These are phyloP conservation scores for Pissodes strobi DNA, from an alignment of 1,140 invertebrate genomes.

Conservation along the genomic window DNA sequence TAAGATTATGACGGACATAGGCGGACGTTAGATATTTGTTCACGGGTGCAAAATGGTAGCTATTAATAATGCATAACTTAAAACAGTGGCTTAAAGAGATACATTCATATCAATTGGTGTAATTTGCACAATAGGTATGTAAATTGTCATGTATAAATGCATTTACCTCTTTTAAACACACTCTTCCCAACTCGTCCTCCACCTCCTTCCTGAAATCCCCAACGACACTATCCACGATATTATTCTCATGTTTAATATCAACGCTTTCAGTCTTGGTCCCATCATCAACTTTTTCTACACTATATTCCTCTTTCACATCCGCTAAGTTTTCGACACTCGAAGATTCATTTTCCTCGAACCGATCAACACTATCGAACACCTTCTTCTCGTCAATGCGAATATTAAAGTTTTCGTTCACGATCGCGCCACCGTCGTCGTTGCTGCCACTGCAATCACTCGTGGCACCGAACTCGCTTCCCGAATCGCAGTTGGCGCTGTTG, in stretches of 20 bases:
- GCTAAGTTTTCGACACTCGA: neutral
- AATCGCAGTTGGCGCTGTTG: too few species aligned
- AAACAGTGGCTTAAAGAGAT: too few species aligned
- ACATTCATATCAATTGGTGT: too few species aligned
- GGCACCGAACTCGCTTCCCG: neutral
- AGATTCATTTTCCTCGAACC: neutral
- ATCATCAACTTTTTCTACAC: neutral
- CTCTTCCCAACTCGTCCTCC: constrained; percentile 59
- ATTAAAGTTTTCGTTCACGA: constrained; percentile 18
- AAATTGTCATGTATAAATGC: too few species aligned
- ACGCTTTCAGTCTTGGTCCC: too few species aligned
- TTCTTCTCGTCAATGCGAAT: constrained; percentile 14
- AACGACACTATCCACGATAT: constrained; percentile 53
- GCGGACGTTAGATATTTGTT: too few species aligned
- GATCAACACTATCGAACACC: constrained; percentile 16
- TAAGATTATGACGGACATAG: too few species aligned
- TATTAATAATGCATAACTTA: too few species aligned
- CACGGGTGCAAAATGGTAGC: too few species aligned
- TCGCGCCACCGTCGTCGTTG: constrained; percentile 4
- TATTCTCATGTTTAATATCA: too few species aligned
- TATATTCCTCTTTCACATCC: neutral
- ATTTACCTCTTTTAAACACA: constrained; percentile 21
- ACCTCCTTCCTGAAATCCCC: constrained; percentile 63
- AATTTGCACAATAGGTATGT: too few species aligned
- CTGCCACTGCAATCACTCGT: neutral